Evolutionary conservation across 2,113 vertebrate genomes (phyloP).

Genomic region (Chaetodon trifascialis): DNA sequence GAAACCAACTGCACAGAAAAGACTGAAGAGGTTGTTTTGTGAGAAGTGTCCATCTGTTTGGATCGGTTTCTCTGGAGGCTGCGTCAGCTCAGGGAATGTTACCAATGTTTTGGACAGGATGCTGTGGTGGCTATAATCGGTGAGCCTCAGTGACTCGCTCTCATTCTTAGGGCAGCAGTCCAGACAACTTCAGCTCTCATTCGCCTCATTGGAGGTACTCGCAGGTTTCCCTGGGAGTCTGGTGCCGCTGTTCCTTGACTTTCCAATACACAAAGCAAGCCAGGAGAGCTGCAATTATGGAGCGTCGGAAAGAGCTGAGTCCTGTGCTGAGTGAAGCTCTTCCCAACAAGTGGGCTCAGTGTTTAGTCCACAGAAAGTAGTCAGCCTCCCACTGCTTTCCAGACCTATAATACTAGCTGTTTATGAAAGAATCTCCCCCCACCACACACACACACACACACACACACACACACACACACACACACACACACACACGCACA

Average conservation of each 20-base stretch:
- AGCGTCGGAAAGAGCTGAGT: conserved; percentile 71
- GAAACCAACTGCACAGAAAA: conserved; percentile 42
- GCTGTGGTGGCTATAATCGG: conserved; percentile 68
- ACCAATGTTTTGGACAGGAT: conserved; percentile 69
- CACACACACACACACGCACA: conserved; percentile 13
- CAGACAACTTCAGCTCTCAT: conserved; percentile 49
- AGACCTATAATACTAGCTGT: conserved; percentile 72
- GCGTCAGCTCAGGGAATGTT: conserved; percentile 56
- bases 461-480: conserved; percentile 29
- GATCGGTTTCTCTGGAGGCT: conserved; percentile 53
- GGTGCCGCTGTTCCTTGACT: conserved; percentile 46
- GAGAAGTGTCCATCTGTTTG: conserved; percentile 58
- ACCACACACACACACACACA: conserved; percentile 21
- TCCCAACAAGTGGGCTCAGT: conserved; percentile 71
- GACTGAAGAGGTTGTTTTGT: conserved; percentile 37
- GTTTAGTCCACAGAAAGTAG: conserved; percentile 75
- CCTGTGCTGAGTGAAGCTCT: conserved; percentile 66
- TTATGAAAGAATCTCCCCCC: conserved; percentile 52
- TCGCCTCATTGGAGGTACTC: conserved; percentile 37
- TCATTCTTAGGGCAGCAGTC: conserved; percentile 63
- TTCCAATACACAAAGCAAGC: conserved; percentile 64
- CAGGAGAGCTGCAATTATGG: conserved; percentile 77
- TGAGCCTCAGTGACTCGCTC: conserved; percentile 52
- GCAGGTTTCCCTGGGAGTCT: conserved; percentile 65
- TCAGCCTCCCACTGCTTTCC: conserved; percentile 63